These are phyloP conservation scores for Chrysina gloriosa DNA, from an alignment of 2,888 invertebrate genomes.

Conservation along the genomic window DNA sequence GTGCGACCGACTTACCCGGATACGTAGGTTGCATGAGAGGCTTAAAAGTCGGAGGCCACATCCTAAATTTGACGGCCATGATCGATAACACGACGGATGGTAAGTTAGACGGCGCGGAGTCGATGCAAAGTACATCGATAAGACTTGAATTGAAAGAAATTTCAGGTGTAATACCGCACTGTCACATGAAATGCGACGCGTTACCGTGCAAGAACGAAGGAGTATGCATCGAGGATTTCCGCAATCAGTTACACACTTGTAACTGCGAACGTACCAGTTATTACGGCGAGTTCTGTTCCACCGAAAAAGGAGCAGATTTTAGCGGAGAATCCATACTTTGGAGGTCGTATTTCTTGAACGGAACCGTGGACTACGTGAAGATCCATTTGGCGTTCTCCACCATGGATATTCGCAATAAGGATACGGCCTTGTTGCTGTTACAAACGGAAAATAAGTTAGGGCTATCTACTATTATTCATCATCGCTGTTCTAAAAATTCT, in stretches of 20 bases:
- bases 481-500: constrained; percentile 24
- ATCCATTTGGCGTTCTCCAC: constrained; percentile 90
- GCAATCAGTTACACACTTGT: constrained; percentile 85
- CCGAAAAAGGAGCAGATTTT: constrained; percentile 91
- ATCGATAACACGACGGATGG: constrained; percentile 73
- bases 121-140: background rate
- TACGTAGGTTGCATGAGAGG: constrained; percentile 91
- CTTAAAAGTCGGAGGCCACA: constrained; percentile 83
- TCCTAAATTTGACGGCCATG: constrained; percentile 81
- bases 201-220: constrained; percentile 90
- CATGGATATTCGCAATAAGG: constrained; percentile 80
- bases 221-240: constrained; percentile 89
- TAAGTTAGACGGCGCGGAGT: constrained; percentile 57
- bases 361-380: constrained; percentile 81
- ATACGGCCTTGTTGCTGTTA: constrained; percentile 81
- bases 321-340: constrained; percentile 87
- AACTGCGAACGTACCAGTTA: constrained; percentile 92
- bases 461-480: background rate
- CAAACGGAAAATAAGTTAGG: constrained; percentile 85
- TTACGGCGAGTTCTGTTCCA: constrained; percentile 87
- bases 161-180: constrained; percentile 79
- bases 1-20: constrained; percentile 72
- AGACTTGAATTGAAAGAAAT: background rate
- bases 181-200: constrained; percentile 90
- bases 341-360: constrained; percentile 79